These are phyloP conservation scores for Solea solea DNA, from an alignment of 2,113 vertebrate species.

Conservation along the genomic window DNA sequence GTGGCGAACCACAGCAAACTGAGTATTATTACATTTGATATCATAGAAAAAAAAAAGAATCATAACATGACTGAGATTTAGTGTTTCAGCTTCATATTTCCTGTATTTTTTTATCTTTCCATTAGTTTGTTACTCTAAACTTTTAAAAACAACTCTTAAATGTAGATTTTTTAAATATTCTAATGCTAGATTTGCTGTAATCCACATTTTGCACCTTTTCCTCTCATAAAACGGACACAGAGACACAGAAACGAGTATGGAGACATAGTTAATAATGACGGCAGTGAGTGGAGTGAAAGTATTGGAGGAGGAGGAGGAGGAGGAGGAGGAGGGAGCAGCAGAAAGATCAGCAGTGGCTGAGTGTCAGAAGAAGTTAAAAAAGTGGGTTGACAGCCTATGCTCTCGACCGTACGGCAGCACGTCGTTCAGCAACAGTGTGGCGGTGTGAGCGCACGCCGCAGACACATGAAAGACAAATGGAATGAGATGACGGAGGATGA, in stretches of 20 bases:
- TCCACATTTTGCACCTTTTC: not conserved
- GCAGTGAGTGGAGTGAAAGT: not conserved
- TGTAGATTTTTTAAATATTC: not conserved
- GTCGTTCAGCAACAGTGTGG: not conserved
- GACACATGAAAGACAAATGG: constrained; percentile 4
- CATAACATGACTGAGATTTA: not conserved
- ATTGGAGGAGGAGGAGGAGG: not conserved
- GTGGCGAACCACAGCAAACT: no score
- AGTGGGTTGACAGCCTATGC: not conserved
- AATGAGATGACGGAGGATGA: constrained; percentile 17
- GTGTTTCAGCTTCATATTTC: not conserved
- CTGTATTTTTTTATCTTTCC: not conserved
- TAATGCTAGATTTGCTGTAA: not conserved
- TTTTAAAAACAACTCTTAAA: no score
- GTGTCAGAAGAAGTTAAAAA: not conserved
- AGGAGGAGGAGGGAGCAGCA: not conserved
- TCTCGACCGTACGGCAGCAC: not conserved
- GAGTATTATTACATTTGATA: no score
- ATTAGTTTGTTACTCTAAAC: not conserved
- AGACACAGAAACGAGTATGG: not conserved
- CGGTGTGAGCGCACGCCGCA: not conserved
- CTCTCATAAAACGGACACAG: no score
- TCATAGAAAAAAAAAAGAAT: no score
- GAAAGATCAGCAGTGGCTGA: not conserved
- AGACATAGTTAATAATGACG: not conserved